phyloP scores from a whole-genome alignment of 2,888 invertebrate species.

The Pherbina coryleti region DNA sequence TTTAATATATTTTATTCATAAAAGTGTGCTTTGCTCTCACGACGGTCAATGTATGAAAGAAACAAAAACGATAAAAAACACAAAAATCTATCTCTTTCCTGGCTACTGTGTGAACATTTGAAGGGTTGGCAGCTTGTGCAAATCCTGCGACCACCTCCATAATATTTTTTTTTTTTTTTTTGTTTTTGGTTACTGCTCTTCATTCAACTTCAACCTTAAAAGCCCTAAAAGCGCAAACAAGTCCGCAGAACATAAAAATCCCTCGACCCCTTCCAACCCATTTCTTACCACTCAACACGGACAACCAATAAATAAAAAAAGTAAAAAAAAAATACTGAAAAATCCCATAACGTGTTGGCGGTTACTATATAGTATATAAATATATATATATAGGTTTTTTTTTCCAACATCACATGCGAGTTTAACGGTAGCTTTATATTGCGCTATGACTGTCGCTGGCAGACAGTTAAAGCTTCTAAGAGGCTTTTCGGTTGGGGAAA shows the following conservation, averaged over 20 bases:
- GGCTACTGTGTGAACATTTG: too few relatives aligned
- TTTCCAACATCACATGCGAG: background rate
- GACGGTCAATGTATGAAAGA: too few relatives aligned
- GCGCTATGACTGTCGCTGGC: background rate
- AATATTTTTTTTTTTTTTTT: too few relatives aligned
- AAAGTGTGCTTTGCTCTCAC: too few relatives aligned
- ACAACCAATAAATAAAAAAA: background rate
- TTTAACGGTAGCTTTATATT: background rate
- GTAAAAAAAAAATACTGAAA: background rate
- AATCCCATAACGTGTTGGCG: background rate
- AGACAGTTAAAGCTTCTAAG: background rate
- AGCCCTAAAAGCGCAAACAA: background rate
- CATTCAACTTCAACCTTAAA: background rate
- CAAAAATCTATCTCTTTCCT: too few relatives aligned
- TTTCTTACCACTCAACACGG: background rate
- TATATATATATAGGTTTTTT: background rate
- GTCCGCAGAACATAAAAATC: background rate
- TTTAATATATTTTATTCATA: too few relatives aligned
- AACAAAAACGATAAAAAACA: too few relatives aligned
- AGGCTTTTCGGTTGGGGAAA: background rate
- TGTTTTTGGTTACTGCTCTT: background rate
- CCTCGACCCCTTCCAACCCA: background rate
- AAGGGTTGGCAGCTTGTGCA: too few relatives aligned
- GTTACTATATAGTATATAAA: background rate
- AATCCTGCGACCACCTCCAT: too few relatives aligned